Conservation (phyloP, 2,113 vertebrate genomes). For the Hemiscyllium ocellatum region DNA sequence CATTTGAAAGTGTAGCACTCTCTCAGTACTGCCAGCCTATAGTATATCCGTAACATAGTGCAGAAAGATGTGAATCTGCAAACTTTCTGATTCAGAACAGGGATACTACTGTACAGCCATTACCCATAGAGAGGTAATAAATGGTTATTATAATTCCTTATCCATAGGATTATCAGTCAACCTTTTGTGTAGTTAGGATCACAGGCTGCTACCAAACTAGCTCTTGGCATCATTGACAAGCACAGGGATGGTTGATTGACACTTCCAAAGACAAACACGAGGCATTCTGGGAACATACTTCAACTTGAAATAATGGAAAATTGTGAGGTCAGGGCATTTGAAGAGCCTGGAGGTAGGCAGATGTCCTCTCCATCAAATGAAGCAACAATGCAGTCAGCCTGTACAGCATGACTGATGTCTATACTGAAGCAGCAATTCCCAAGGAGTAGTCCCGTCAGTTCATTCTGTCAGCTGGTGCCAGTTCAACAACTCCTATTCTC, state of each 20-base stretch:
- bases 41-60: background rate
- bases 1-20: background rate
- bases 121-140: background rate
- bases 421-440: slow-evolving; percentile 6
- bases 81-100: background rate
- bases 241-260: background rate
- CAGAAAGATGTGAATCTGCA: background rate
- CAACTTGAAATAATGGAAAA: background rate
- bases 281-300: background rate
- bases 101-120: background rate
- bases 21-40: background rate
- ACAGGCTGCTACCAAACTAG: background rate
- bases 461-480: slow-evolving; percentile 6
- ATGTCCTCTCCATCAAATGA: background rate
- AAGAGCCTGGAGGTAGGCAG: background rate
- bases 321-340: background rate
- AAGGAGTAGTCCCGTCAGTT: background rate
- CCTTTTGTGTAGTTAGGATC: background rate
- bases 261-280: background rate
- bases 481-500: background rate
- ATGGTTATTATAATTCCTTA: background rate
- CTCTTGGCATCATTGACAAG: background rate
- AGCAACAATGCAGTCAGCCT: background rate
- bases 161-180: background rate
- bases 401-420: background rate